These are phyloP conservation scores for Hedya salicella DNA, from an alignment of 2,888 invertebrate species.

Conservation along the genomic window DNA sequence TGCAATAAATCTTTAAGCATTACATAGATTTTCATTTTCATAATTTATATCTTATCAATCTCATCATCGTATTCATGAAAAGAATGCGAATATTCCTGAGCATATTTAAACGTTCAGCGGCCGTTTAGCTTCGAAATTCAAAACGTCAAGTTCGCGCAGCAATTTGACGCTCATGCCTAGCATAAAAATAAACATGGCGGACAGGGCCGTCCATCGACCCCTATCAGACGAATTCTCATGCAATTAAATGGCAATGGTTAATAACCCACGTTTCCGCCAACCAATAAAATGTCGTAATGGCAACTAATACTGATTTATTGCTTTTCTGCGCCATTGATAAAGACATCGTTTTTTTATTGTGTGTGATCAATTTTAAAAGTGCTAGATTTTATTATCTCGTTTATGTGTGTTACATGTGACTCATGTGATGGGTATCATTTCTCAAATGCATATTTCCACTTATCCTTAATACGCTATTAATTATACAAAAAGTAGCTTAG, in stretches of 20 bases:
- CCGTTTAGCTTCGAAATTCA: conserved; percentile 9
- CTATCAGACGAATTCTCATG: conserved; percentile 42
- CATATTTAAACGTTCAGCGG: no score
- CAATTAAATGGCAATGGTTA: conserved; percentile 49
- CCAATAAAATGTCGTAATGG: conserved; percentile 44
- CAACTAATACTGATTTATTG: conserved; percentile 48
- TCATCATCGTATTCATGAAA: no score
- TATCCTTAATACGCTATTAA: no score
- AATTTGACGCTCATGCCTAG: conserved; percentile 24
- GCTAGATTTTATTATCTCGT: no score
- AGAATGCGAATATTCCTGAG: no score
- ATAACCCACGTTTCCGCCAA: conserved; percentile 45
- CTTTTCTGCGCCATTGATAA: conserved; percentile 42
- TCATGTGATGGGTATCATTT: no score
- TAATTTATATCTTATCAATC: no score
- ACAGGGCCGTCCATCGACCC: conserved; percentile 2
- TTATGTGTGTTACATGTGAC: no score
- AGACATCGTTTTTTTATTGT: not conserved
- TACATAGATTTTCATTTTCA: no score
- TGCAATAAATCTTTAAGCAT: no score
- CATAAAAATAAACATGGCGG: conserved; percentile 21
- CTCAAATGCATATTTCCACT: no score
- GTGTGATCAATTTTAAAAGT: not conserved
- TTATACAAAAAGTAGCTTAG: no score
- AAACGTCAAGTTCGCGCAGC: conserved; percentile 1